Evolutionary conservation across 1,140 invertebrate genomes (phyloP).

Genomic region (Stegodyphus dumicola): DNA sequence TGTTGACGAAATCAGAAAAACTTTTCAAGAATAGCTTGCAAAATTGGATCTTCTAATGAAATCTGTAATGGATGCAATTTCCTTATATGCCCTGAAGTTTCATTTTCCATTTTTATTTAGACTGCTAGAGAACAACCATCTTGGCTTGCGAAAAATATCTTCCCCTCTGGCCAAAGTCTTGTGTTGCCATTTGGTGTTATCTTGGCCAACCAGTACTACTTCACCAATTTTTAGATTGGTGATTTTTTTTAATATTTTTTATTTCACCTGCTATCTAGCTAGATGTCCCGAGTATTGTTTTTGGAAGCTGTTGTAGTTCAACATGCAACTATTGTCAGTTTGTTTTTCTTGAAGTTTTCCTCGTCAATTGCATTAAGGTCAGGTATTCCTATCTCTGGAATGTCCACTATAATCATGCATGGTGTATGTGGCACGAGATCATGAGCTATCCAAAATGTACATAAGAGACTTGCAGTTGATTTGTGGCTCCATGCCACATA

Average conservation of each 20-base stretch:
- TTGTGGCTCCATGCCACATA: background rate
- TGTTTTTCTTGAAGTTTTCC: background rate
- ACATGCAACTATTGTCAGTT: background rate
- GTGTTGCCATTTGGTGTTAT: background rate
- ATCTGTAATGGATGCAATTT: background rate
- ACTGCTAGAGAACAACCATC: background rate
- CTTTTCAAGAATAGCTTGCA: background rate
- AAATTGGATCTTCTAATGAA: background rate
- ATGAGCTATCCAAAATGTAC: background rate
- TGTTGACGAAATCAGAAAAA: background rate
- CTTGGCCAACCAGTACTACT: background rate
- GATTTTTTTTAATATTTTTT: too few species aligned
- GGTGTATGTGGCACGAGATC: background rate
- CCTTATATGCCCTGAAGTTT: background rate
- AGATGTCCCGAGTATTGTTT: background rate
- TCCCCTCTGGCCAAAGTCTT: background rate
- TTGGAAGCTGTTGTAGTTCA: background rate
- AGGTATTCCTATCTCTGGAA: background rate
- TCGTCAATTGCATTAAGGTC: background rate
- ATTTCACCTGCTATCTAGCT: too few species aligned
- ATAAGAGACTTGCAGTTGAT: background rate
- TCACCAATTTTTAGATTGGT: too few species aligned
- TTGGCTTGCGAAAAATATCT: background rate
- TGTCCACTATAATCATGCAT: background rate
- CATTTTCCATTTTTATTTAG: background rate